phyloP scores from a whole-genome alignment of 2,888 invertebrate species.

The Zygaena filipendulae region DNA sequence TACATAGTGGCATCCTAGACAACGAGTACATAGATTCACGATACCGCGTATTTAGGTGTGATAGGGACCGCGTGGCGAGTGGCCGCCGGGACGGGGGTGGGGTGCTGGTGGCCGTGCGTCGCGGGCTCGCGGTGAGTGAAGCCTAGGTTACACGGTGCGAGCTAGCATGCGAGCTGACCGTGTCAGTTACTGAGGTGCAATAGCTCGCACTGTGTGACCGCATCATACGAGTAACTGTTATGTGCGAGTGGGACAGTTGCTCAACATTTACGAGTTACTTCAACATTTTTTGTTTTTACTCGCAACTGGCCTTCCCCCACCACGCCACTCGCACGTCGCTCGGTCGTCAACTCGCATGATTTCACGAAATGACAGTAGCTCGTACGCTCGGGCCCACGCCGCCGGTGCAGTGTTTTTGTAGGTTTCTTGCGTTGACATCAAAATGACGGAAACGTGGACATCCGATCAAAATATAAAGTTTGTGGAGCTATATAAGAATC shows the following conservation, averaged over 20 bases:
- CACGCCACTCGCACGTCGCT: no score
- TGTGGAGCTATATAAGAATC: conserved; percentile 10
- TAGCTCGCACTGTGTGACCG: conserved; percentile 6
- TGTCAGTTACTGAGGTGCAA: conserved; percentile 7
- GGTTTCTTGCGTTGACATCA: conserved; percentile 11
- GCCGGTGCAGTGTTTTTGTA: conserved; percentile 12
- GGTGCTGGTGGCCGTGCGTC: conserved; percentile 3
- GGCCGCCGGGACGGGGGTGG: conserved; percentile 2
- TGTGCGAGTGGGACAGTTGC: conserved; percentile 13
- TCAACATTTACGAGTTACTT: conserved; percentile 14
- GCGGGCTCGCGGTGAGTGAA: no score
- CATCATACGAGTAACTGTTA: conserved; percentile 13
- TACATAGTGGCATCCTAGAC: no score
- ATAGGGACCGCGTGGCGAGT: not conserved
- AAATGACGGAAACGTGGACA: no score
- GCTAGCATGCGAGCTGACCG: conserved; percentile 5
- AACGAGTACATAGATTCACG: conserved; percentile 2
- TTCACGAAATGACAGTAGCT: conserved; percentile 8
- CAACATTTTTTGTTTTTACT: no score
- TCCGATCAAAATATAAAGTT: conserved; percentile 10
- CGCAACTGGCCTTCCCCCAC: conserved; percentile 5
- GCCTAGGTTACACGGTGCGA: no score
- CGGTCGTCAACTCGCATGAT: conserved; percentile 2
- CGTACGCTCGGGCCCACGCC: conserved; percentile 12
- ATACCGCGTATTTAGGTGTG: conserved; percentile 1